A percentile compares a stretch with the other conserved stretches of the same genome.
phyloP scores from a whole-genome alignment of 2,113 vertebrate genomes.

The Sprattus sprattus region DNA sequence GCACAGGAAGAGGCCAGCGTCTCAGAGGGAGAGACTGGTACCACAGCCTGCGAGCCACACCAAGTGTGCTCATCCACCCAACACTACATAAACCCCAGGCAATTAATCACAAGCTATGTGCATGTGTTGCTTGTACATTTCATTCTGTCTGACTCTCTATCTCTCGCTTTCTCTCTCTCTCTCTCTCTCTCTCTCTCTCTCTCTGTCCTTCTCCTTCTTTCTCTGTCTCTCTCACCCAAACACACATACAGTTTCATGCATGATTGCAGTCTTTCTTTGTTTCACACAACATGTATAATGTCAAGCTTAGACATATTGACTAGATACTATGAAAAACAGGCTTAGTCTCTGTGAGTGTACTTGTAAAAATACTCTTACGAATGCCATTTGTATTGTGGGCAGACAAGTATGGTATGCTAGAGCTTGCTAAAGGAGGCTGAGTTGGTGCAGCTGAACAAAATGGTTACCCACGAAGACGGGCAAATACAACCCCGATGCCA shows the following conservation, averaged over 20 bases:
- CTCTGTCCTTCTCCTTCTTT: background rate
- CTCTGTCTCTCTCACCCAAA: background rate
- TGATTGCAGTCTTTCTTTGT: background rate
- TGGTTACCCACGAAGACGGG: constrained; percentile 36
- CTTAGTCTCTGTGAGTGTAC: background rate
- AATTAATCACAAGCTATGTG: background rate
- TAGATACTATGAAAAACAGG: background rate
- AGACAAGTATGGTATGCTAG: constrained; percentile 29
- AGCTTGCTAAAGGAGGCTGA: constrained; percentile 19
- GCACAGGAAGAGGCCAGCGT: background rate
- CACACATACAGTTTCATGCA: background rate
- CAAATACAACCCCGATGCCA: constrained; percentile 29
- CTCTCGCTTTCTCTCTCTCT: background rate
- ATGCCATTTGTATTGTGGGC: constrained; percentile 24
- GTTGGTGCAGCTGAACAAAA: constrained; percentile 29
- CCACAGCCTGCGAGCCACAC: background rate
- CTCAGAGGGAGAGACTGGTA: background rate
- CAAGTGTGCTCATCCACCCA: background rate
- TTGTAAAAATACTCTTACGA: background rate
- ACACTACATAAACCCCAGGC: background rate
- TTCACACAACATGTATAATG: background rate
- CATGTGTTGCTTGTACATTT: background rate
- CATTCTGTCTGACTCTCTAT: background rate
- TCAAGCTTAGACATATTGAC: background rate
- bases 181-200: background rate